A percentile compares a stretch with the other conserved stretches of the same genome.
phyloP scores from a whole-genome alignment of 1,140 invertebrate species.

The Caenorhabditis brenneri region DNA sequence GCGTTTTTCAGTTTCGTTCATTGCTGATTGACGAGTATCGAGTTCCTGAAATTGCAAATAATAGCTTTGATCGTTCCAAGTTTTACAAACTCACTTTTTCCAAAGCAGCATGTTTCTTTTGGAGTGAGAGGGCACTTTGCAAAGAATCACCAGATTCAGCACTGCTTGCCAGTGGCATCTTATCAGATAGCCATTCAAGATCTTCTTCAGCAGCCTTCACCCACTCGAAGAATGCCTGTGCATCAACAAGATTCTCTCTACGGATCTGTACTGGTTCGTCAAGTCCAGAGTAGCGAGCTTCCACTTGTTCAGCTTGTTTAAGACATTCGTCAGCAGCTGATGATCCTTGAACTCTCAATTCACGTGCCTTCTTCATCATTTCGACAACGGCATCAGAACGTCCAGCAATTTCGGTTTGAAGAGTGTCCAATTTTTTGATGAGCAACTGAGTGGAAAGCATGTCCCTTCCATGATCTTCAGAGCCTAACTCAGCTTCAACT shows the following conservation, averaged over 20 bases:
- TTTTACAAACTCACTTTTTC: constrained; percentile 75
- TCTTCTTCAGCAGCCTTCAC: constrained; percentile 90
- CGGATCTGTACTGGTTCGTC: constrained; percentile 87
- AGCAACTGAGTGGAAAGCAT: constrained; percentile 82
- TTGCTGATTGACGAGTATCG: constrained; percentile 81
- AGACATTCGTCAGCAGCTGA: constrained; percentile 78
- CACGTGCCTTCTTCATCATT: constrained; percentile 57
- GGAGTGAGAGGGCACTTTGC: constrained; percentile 93
- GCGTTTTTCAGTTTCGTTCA: constrained; percentile 78
- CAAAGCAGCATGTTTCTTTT: constrained; percentile 89
- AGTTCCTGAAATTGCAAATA: constrained; percentile 78
- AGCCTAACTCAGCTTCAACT: constrained; percentile 81
- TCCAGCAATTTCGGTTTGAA: constrained; percentile 62
- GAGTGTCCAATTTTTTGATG: constrained; percentile 75
- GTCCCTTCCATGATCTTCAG: constrained; percentile 83
- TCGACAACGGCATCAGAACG: constrained; percentile 59
- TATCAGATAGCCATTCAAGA: constrained; percentile 95
- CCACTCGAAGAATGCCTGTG: constrained; percentile 83
- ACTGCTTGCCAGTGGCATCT: constrained; percentile 89
- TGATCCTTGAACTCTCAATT: constrained; percentile 54
- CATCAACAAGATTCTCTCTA: constrained; percentile 86
- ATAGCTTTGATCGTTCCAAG: background rate
- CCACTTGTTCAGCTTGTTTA: constrained; percentile 73
- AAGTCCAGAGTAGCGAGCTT: constrained; percentile 79
- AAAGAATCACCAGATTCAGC: constrained; percentile 91